Evolutionary conservation across 1,140 invertebrate species (phyloP).

Genomic region (Drosophila kikkawai): DNA sequence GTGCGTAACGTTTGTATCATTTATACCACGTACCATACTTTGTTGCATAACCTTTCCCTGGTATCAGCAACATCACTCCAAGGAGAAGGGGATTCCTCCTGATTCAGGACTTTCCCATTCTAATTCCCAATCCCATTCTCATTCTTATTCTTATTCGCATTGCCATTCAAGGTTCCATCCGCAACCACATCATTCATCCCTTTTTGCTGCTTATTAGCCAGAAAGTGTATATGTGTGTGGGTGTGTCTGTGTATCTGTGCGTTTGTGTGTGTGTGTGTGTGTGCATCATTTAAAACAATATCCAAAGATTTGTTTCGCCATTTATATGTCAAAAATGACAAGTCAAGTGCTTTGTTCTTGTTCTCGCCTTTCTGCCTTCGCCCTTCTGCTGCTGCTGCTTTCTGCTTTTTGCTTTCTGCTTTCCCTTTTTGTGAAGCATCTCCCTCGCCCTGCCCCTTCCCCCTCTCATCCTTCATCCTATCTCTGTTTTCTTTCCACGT

Average conservation of each 20-base stretch:
- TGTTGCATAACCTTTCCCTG: slow-evolving; percentile 34
- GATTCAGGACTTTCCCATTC: neutral
- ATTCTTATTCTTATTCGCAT: slow-evolving; percentile 9
- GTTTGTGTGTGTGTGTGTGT: slow-evolving; percentile 32
- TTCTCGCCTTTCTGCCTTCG: slow-evolving; percentile 39
- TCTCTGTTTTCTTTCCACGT: slow-evolving; percentile 38
- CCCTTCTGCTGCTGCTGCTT: neutral
- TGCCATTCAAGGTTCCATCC: slow-evolving; percentile 26
- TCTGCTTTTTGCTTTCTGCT: neutral
- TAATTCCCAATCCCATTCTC: too few species aligned
- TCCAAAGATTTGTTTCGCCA: slow-evolving; percentile 80
- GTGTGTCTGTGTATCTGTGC: slow-evolving; percentile 13
- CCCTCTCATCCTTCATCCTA: slow-evolving; percentile 14
- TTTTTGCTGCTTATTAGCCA: slow-evolving; percentile 67
- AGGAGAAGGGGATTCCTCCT: neutral
- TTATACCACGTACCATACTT: slow-evolving; percentile 14
- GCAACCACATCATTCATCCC: slow-evolving; percentile 32
- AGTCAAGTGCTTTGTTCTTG: slow-evolving; percentile 73
- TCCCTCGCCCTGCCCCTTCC: neutral
- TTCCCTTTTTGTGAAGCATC: slow-evolving; percentile 11
- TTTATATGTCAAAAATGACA: slow-evolving; percentile 81
- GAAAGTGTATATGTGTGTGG: neutral
- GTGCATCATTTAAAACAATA: slow-evolving; percentile 78
- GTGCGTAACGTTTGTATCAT: slow-evolving; percentile 39
- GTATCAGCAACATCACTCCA: neutral